Conservation (phyloP, 2,113 vertebrate genomes). For the Chlorodrepanis virens region DNA sequence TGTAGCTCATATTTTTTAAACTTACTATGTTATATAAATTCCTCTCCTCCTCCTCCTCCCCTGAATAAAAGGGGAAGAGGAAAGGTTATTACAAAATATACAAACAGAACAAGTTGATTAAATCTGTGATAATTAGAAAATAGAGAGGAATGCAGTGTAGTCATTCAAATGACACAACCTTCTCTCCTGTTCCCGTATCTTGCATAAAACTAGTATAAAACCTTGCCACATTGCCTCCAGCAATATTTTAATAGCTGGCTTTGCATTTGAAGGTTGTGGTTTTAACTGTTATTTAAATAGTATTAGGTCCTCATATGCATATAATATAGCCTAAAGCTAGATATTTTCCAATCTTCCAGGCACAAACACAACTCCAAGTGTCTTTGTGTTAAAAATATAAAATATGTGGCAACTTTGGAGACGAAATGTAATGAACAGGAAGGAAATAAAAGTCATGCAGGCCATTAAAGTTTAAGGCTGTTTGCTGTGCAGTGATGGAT, state of each 20-base stretch:
- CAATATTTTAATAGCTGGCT: constrained; percentile 67
- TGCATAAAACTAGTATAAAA: constrained; percentile 51
- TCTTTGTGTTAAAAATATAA: constrained; percentile 7
- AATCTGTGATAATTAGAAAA: constrained; percentile 50
- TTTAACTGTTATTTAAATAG: constrained; percentile 69
- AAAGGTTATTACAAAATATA: constrained; percentile 53
- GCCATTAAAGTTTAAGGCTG: constrained; percentile 26
- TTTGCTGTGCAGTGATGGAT: neutral
- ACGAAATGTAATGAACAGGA: neutral
- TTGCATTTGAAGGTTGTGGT: constrained; percentile 66
- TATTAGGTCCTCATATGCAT: constrained; percentile 67
- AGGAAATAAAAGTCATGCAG: constrained; percentile 37
- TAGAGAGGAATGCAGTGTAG: neutral
- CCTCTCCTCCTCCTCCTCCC: neutral
- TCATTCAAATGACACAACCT: constrained; percentile 47
- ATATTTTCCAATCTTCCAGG: constrained; percentile 23
- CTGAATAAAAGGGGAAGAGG: neutral
- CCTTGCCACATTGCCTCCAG: constrained; percentile 59
- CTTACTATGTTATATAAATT: constrained; percentile 7
- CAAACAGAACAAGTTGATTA: constrained; percentile 31
- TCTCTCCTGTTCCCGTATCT: constrained; percentile 17
- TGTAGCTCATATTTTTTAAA: constrained; percentile 66
- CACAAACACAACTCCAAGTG: constrained; percentile 18
- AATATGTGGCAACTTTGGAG: constrained; percentile 8
- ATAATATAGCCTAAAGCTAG: constrained; percentile 14